A percentile compares a stretch with the other conserved stretches of the same genome.
Conservation (phyloP, 2,113 vertebrate species). For the Eulemur rufifrons region DNA sequence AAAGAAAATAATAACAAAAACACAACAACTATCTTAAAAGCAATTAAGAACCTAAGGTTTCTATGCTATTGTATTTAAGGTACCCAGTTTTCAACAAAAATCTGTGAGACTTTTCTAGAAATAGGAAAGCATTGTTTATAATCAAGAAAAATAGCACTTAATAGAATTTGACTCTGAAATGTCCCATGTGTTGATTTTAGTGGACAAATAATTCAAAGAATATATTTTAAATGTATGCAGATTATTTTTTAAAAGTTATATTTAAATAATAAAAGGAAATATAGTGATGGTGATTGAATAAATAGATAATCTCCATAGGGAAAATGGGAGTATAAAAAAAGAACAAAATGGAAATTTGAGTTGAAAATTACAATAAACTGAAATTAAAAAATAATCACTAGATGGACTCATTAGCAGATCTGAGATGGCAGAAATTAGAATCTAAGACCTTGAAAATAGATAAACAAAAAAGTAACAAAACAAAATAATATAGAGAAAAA, state of each 20-base stretch:
- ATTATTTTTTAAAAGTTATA: not conserved
- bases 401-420: not conserved
- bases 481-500: not conserved
- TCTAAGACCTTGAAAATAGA: not conserved
- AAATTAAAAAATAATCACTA: not conserved
- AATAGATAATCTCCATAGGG: not conserved
- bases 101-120: not conserved
- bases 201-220: not conserved
- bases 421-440: not conserved
- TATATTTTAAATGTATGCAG: not conserved
- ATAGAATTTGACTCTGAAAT: not conserved
- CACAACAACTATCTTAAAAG: not conserved
- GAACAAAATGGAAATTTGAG: not conserved
- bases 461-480: not conserved
- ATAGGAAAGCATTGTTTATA: not conserved
- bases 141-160: not conserved
- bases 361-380: not conserved
- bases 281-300: not conserved
- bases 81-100: not conserved
- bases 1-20: not conserved
- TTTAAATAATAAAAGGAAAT: not conserved
- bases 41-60: not conserved
- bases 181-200: not conserved
- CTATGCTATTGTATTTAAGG: not conserved
- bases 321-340: not conserved